phyloP scores from a whole-genome alignment of 2,888 invertebrate genomes.

The Protonemura montana region DNA sequence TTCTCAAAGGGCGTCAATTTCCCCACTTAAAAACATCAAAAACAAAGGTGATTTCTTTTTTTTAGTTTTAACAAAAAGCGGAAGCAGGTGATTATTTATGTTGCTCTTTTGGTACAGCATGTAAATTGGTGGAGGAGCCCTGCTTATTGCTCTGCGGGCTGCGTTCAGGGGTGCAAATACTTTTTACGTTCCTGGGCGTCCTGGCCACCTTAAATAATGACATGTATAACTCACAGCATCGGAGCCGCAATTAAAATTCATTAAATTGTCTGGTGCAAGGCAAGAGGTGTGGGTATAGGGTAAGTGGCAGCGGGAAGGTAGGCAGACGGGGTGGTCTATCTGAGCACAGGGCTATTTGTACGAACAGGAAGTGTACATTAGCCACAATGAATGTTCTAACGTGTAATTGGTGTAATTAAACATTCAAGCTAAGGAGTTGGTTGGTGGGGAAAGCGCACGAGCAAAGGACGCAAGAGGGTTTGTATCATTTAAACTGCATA shows the following conservation, averaged over 20 bases:
- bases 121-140: too few species aligned
- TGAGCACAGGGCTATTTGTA: constrained; percentile 10
- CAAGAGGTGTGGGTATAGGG: not conserved
- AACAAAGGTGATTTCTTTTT: too few species aligned
- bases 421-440: constrained; percentile 35
- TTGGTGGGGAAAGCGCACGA: not conserved
- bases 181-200: not conserved
- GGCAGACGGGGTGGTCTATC: not conserved
- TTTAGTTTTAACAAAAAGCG: too few species aligned
- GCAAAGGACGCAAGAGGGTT: not conserved
- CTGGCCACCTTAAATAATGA: not conserved
- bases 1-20: too few species aligned
- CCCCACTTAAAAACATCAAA: too few species aligned
- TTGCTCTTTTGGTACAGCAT: too few species aligned
- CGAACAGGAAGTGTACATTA: constrained; percentile 30
- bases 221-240: not conserved
- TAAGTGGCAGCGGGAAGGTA: not conserved
- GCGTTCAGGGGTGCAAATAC: not conserved
- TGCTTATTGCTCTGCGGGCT: too few species aligned
- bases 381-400: constrained; percentile 40
- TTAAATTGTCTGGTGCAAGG: not conserved
- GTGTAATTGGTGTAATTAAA: constrained; percentile 42
- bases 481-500: not conserved
- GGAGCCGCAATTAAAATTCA: constrained; percentile 17
- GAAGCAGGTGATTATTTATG: too few species aligned